Percentiles rank a stretch among this genome's conserved stretches.
These are phyloP conservation scores for Chalcosyrphus nemorum DNA, from an alignment of 2,888 invertebrate species.

Conservation along the genomic window DNA sequence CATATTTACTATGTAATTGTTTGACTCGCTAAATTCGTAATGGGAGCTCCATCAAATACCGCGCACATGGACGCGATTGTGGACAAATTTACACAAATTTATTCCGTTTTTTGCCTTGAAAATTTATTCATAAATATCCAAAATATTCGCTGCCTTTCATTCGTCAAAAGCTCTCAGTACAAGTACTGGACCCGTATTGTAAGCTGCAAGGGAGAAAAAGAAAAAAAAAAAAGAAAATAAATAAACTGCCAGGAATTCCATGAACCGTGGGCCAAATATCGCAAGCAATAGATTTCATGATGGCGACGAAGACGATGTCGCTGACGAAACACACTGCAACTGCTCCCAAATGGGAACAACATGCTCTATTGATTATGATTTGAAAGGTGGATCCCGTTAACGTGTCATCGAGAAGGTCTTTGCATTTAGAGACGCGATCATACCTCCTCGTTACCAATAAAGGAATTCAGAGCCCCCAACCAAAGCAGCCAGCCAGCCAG, in stretches of 20 bases:
- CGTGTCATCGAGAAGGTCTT: slow-evolving; percentile 77
- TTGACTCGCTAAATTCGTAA: too few relatives aligned
- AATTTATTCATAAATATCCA: slow-evolving; percentile 45
- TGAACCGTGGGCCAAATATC: slow-evolving; percentile 64
- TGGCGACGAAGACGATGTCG: slow-evolving; percentile 11
- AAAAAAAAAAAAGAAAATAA: neutral
- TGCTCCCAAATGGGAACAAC: slow-evolving; percentile 72
- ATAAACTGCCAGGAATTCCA: slow-evolving; percentile 39
- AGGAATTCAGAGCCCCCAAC: slow-evolving; percentile 53
- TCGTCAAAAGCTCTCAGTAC: slow-evolving; percentile 29
- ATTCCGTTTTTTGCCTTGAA: neutral
- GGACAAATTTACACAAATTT: neutral
- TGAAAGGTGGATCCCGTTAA: slow-evolving; percentile 77
- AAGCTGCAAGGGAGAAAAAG: neutral
- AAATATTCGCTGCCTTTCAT: slow-evolving; percentile 32
- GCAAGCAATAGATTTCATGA: slow-evolving; percentile 62
- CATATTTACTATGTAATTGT: too few relatives aligned
- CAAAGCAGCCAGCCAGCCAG: slow-evolving; percentile 7
- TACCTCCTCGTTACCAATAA: slow-evolving; percentile 59
- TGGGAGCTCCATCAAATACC: too few relatives aligned
- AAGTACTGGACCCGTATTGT: neutral
- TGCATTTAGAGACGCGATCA: slow-evolving; percentile 56
- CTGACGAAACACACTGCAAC: slow-evolving; percentile 68
- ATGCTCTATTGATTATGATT: slow-evolving; percentile 73
- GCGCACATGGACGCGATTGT: neutral